These are phyloP conservation scores for Stylophora pistillata DNA, from an alignment of 64 coral and sea anemone species.

Conservation along the genomic window DNA sequence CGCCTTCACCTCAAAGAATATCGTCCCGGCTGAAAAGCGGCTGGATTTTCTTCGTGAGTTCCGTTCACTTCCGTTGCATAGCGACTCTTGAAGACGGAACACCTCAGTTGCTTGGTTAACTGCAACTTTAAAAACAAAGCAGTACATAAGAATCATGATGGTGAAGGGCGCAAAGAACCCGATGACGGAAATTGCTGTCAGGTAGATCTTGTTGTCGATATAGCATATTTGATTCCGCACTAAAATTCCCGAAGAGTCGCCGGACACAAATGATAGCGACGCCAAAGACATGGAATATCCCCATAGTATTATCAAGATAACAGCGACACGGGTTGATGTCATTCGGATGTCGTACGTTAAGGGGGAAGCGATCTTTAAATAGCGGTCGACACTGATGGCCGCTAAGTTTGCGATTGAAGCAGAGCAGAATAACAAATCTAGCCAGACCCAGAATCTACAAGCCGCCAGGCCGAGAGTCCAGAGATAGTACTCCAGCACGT, in stretches of 20 bases:
- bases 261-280: conserved; percentile 58
- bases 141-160: conserved; percentile 90
- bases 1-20: conserved; percentile 93
- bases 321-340: conserved; percentile 54
- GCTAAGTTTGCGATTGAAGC: conserved; percentile 88
- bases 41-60: conserved; percentile 9
- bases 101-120: conserved; percentile 70
- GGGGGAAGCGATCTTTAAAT: conserved; percentile 86
- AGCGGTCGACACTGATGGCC: conserved; percentile 91
- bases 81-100: conserved; percentile 63
- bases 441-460: conserved; percentile 86
- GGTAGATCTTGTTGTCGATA: conserved; percentile 74
- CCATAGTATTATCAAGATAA: conserved; percentile 58
- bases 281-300: conserved; percentile 72
- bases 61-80: not conserved
- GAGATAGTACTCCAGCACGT: conserved; percentile 45
- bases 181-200: conserved; percentile 75
- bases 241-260: conserved; percentile 58
- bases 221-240: conserved; percentile 67
- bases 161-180: conserved; percentile 78
- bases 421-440: conserved; percentile 83
- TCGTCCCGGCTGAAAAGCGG: conserved; percentile 34
- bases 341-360: conserved; percentile 76
- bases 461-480: conserved; percentile 58
- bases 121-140: conserved; percentile 90